These are phyloP conservation scores for Romanogobio albipinnatus DNA, from an alignment of 2,113 vertebrate species.

Conservation along the genomic window DNA sequence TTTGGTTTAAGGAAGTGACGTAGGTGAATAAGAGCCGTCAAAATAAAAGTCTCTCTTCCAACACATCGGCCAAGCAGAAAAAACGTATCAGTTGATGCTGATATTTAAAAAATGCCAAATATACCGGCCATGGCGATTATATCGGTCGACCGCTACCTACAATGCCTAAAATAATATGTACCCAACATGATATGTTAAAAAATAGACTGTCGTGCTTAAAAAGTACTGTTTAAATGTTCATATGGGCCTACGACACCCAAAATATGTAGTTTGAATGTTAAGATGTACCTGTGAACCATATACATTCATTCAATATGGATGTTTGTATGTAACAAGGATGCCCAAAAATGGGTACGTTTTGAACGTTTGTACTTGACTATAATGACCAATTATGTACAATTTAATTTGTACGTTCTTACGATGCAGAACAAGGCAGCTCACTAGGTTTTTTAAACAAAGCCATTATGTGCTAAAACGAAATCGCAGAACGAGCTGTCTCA, in stretches of 20 bases:
- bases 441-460: background rate
- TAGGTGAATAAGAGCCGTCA: no score
- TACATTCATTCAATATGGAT: background rate
- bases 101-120: no score
- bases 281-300: background rate
- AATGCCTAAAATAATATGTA: no score
- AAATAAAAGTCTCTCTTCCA: no score
- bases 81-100: no score
- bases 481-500: background rate
- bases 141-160: no score
- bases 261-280: background rate
- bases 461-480: constrained; percentile 7
- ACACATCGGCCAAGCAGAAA: no score
- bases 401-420: background rate
- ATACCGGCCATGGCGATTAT: no score
- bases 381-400: background rate
- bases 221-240: background rate
- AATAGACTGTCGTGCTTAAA: background rate
- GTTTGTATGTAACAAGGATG: background rate
- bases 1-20: no score
- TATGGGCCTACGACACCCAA: background rate
- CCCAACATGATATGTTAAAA: background rate
- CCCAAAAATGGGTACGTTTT: background rate
- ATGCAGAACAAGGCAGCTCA: background rate
- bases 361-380: no score